Evolutionary conservation across 2,113 vertebrate genomes (phyloP).

Genomic region (Perca schrenkii): DNA sequence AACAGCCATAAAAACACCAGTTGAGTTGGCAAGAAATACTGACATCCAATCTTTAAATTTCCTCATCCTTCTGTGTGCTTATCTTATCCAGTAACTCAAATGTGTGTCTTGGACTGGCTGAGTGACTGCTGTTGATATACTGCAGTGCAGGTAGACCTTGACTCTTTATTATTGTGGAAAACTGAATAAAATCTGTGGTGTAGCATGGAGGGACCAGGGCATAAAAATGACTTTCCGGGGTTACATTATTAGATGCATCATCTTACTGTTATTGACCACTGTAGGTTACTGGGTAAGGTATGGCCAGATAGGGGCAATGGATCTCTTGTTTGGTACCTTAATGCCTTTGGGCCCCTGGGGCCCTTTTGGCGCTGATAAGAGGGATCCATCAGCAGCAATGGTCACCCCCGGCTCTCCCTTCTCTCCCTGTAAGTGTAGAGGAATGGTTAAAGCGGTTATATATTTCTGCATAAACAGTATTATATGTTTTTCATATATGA

Average conservation of each 20-base stretch:
- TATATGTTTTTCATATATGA: not conserved
- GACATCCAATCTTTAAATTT: not conserved
- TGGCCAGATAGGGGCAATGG: not conserved
- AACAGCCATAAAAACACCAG: not conserved
- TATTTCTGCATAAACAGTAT: not conserved
- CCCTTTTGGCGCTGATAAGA: constrained; percentile 81
- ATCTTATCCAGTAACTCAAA: not conserved
- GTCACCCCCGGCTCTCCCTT: constrained; percentile 92
- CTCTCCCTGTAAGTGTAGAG: constrained; percentile 85
- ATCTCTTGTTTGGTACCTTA: constrained; percentile 67
- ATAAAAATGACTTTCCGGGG: not conserved
- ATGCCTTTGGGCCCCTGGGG: constrained; percentile 87
- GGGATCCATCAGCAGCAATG: constrained; percentile 87
- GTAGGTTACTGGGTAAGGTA: not conserved
- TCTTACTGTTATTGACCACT: not conserved
- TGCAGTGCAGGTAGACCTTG: not conserved
- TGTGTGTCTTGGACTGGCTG: not conserved
- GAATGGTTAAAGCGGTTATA: not conserved
- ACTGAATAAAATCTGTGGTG: not conserved
- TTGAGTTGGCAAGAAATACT: not conserved
- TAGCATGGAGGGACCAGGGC: not conserved
- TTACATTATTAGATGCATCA: not conserved
- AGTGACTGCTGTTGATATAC: not conserved
- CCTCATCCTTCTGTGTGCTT: not conserved
- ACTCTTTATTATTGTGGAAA: not conserved